phyloP scores from a whole-genome alignment of 2,113 vertebrate genomes.

The Albula goreensis region DNA sequence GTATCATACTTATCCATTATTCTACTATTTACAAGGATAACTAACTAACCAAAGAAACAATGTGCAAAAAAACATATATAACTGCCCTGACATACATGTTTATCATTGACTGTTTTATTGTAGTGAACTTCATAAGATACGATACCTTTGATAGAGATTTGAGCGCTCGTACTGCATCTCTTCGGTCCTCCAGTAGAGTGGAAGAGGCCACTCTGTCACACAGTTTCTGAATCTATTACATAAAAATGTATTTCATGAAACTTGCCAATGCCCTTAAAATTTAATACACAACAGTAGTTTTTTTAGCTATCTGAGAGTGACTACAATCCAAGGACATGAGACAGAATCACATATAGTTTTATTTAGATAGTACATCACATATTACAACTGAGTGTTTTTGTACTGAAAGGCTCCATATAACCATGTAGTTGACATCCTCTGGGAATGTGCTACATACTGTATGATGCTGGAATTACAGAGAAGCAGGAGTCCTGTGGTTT shows the following conservation, averaged over 20 bases:
- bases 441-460: too few species aligned
- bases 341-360: background rate
- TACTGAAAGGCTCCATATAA: too few species aligned
- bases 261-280: background rate
- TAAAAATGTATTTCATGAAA: background rate
- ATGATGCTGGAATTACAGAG: too few species aligned
- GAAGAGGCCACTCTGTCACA: slow-evolving; percentile 95
- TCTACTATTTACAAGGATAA: background rate
- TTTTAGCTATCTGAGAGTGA: background rate
- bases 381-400: too few species aligned
- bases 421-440: too few species aligned
- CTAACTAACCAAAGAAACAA: background rate
- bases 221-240: slow-evolving; percentile 88
- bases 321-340: background rate
- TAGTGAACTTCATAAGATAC: too few species aligned
- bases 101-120: too few species aligned
- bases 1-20: background rate
- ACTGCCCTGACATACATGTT: background rate
- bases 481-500: too few species aligned
- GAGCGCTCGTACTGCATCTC: slow-evolving; percentile 93
- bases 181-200: slow-evolving; percentile 90
- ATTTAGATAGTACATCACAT: too few species aligned
- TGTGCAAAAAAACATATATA: background rate
- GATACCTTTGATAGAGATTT: slow-evolving; percentile 86
- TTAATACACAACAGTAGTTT: background rate